These are phyloP conservation scores for Creontiades dilutus DNA, from an alignment of 2,888 invertebrate genomes.

Conservation along the genomic window DNA sequence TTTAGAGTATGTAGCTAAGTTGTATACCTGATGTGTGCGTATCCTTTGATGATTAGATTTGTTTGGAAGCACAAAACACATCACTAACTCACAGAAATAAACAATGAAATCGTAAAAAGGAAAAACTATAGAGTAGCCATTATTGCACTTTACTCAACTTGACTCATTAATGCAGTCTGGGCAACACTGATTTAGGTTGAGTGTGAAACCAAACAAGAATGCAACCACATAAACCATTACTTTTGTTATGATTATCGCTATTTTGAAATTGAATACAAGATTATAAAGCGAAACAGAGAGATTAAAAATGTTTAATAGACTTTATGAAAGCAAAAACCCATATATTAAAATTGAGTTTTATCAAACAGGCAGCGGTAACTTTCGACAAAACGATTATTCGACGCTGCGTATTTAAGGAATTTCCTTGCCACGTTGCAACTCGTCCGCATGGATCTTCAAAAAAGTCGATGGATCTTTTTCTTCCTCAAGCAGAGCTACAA, in stretches of 20 bases:
- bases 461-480: too few species aligned
- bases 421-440: too few species aligned
- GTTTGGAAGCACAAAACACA: conserved; percentile 46
- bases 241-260: neutral
- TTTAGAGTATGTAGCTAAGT: neutral
- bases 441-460: too few species aligned
- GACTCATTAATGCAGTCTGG: conserved; percentile 47
- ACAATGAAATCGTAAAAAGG: conserved; percentile 42
- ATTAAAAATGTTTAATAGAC: neutral
- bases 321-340: neutral
- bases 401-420: too few species aligned
- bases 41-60: neutral
- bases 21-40: conserved; percentile 21
- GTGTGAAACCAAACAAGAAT: conserved; percentile 52
- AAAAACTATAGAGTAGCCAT: conserved; percentile 62
- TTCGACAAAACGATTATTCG: neutral
- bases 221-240: neutral
- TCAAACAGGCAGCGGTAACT: neutral
- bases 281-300: too few species aligned
- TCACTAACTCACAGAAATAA: conserved; percentile 42
- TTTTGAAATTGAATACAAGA: neutral
- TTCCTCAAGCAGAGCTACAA: too few species aligned
- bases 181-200: conserved; percentile 64
- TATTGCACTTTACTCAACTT: conserved; percentile 64
- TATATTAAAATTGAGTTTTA: neutral